Base-by-base conservation (phyloP, 2,888 invertebrate species). In the Chaitophorus viminalis region DNA sequence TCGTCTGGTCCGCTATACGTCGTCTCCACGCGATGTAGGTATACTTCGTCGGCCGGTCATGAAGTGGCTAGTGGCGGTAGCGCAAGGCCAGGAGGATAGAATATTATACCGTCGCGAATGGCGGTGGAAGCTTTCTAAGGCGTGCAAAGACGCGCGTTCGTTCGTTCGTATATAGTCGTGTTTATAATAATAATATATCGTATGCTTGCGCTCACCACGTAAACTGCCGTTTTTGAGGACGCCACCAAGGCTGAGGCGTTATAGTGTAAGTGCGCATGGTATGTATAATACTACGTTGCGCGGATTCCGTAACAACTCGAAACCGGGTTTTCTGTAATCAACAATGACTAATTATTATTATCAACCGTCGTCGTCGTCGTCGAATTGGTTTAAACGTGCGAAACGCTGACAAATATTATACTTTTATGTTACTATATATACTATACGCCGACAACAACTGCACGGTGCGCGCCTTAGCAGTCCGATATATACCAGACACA, bases 191-290 rank as follows among this genome's bases (percentile, higher is more conserved):
- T n/a, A n/a, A n/a, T n/a, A 11, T 39, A 39, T 39, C 11, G 11
- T 11, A 11, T 36, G 39, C 39, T 46, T 46, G 29, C 36, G 8
- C 39, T n/a, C n/a, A n/a, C n/a, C n/a, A 25, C 25, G n/a, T 65
- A 21, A 68, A 75, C 60, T 54, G 39, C 39, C 52, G 52, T 77
- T 77, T 52, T 85, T 85, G 85, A 85, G 85, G 85, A 85, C 85
- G 77, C 21, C n/a, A 21, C 68, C 85, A 85, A 85, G 85, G 85
- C 68, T 68, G 46, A 5, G 3, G 36, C 33, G 74, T 36, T 25
- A n/a, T 74, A 3, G 9, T 1, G 54, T 33, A 21, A 31, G 29
- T 31, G 29, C 46, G 54, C 8, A n/a, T 52, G 25, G 46, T 46
- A 14, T 14, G 46, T 14, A 36, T 36, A 14, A 14, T 46, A 46